A percentile compares a stretch with the other conserved stretches of the same genome.
These are phyloP conservation scores for Bryconaethiops microstoma DNA, from an alignment of 2,797 vertebrate species.

Conservation along the genomic window DNA sequence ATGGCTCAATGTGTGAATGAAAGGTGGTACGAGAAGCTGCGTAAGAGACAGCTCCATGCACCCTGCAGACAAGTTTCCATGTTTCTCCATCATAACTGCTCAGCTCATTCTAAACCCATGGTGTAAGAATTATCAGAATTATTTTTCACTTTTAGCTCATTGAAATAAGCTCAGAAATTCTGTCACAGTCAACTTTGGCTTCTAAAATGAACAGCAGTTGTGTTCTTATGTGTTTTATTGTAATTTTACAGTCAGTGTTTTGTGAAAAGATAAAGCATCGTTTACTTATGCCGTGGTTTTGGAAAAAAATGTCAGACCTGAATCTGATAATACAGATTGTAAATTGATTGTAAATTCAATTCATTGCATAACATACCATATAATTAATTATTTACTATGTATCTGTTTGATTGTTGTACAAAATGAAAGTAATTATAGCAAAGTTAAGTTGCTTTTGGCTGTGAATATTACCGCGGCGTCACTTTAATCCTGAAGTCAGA, in stretches of 20 bases:
- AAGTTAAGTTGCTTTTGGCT: not conserved
- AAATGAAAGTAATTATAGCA: not conserved
- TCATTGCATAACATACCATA: not conserved
- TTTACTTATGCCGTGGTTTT: too few relatives aligned
- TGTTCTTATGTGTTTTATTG: too few relatives aligned
- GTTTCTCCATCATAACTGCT: not conserved
- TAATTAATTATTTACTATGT: not conserved
- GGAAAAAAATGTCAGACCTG: not conserved
- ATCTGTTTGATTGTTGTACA: not conserved
- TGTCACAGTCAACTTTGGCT: too few relatives aligned
- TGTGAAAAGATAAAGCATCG: too few relatives aligned
- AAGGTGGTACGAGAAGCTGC: slow-evolving; percentile 19
- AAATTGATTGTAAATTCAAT: not conserved
- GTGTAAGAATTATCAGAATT: too few relatives aligned
- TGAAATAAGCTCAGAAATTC: too few relatives aligned
- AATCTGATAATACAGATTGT: not conserved
- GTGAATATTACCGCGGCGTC: not conserved
- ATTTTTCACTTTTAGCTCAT: too few relatives aligned
- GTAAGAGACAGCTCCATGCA: not conserved
- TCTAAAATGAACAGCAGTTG: too few relatives aligned
- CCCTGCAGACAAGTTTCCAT: not conserved
- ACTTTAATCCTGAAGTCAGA: slow-evolving; percentile 37
- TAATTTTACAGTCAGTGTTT: too few relatives aligned
- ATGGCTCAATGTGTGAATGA: slow-evolving; percentile 3
- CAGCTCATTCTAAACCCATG: too few relatives aligned